Evolutionary conservation across 2,888 invertebrate species (phyloP).

Genomic region (Lasiommata megera): DNA sequence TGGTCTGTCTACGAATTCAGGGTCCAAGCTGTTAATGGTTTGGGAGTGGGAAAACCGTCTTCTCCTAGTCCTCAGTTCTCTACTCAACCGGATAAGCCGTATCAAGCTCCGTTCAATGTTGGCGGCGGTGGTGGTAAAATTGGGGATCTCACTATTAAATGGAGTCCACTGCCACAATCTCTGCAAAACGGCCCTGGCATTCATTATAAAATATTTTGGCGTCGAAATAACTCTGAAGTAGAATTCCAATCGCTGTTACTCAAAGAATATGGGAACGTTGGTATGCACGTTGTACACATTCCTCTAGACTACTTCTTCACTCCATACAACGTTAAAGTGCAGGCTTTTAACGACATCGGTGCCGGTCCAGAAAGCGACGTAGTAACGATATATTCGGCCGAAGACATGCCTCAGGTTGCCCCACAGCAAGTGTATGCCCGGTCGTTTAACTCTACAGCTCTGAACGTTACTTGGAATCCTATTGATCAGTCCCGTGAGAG

Average conservation of each 20-base stretch:
- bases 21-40: slow-evolving; percentile 91
- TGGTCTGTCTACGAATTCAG: slow-evolving; percentile 95
- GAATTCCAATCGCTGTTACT: slow-evolving; percentile 89
- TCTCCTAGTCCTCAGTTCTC: slow-evolving; percentile 93
- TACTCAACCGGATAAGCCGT: slow-evolving; percentile 90
- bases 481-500: slow-evolving; percentile 91
- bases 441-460: slow-evolving; percentile 94
- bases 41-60: slow-evolving; percentile 91
- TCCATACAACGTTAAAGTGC: slow-evolving; percentile 92
- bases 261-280: slow-evolving; percentile 87
- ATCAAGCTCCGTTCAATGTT: slow-evolving; percentile 88
- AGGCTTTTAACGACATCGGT: slow-evolving; percentile 90
- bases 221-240: slow-evolving; percentile 85
- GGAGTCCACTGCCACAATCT: slow-evolving; percentile 88
- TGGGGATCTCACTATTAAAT: slow-evolving; percentile 95
- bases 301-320: slow-evolving; percentile 89
- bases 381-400: slow-evolving; percentile 90
- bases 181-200: slow-evolving; percentile 95
- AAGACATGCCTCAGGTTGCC: slow-evolving; percentile 95
- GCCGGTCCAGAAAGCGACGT: slow-evolving; percentile 90
- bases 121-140: slow-evolving; percentile 98
- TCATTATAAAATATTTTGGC: slow-evolving; percentile 95
- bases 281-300: slow-evolving; percentile 89
- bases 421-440: slow-evolving; percentile 90
- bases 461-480: slow-evolving; percentile 95